phyloP scores from a whole-genome alignment of 2,797 vertebrate genomes.

The Distichodus sexfasciatus region DNA sequence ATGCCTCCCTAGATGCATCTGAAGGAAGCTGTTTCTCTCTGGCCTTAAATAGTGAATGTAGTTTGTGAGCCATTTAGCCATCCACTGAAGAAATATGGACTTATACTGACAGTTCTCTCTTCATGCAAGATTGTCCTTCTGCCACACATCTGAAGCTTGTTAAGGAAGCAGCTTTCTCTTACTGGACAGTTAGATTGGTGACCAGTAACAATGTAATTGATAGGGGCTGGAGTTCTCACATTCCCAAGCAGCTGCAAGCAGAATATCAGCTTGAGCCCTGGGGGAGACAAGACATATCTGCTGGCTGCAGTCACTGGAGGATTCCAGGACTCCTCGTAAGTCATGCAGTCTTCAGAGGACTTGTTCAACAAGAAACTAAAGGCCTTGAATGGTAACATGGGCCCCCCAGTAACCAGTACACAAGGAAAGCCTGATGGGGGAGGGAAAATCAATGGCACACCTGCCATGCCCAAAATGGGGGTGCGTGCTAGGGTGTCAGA shows the following conservation, averaged over 20 bases:
- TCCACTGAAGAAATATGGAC: constrained; percentile 63
- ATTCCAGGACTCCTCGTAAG: constrained; percentile 78
- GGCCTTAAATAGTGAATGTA: constrained; percentile 66
- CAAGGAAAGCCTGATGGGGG: constrained; percentile 79
- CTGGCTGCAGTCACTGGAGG: constrained; percentile 74
- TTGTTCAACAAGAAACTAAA: constrained; percentile 91
- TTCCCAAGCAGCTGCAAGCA: constrained; percentile 59
- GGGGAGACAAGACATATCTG: constrained; percentile 78
- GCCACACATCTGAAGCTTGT: constrained; percentile 14
- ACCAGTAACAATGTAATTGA: constrained; percentile 71
- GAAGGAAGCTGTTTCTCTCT: not conserved
- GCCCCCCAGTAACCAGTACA: constrained; percentile 75
- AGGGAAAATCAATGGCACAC: constrained; percentile 83
- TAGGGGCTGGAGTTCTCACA: constrained; percentile 61
- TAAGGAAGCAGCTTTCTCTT: constrained; percentile 4
- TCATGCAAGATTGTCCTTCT: constrained; percentile 59
- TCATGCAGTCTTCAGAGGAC: constrained; percentile 93
- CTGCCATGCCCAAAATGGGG: constrained; percentile 96
- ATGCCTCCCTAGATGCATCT: constrained; percentile 37
- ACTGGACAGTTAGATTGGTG: constrained; percentile 53
- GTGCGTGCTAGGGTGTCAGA: constrained; percentile 92
- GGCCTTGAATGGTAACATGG: constrained; percentile 86
- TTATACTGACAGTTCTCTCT: constrained; percentile 57
- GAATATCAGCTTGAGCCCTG: constrained; percentile 84
- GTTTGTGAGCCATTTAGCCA: constrained; percentile 53